Conservation (phyloP, 2,888 invertebrate genomes). For the Coecobrya sp. region DNA sequence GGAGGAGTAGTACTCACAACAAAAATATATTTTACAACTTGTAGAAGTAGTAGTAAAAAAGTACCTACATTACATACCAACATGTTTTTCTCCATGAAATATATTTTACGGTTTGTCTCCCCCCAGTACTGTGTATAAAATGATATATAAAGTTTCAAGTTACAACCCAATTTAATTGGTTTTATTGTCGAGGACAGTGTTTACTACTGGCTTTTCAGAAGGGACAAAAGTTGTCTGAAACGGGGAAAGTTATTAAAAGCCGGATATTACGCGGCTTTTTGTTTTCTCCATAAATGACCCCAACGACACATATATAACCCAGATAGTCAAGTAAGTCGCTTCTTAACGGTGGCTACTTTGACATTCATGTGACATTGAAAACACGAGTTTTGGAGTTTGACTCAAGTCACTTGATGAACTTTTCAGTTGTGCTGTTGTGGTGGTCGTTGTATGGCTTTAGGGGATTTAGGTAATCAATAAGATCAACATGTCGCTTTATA, state of each 20-base stretch:
- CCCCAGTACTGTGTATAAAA: too few species aligned
- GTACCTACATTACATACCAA: too few species aligned
- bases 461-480: neutral
- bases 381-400: neutral
- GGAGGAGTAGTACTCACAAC: neutral
- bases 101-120: too few species aligned
- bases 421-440: neutral
- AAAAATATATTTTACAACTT: neutral
- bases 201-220: neutral
- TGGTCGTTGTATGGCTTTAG: neutral
- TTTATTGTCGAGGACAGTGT: neutral
- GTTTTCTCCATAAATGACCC: neutral
- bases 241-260: neutral
- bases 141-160: too few species aligned
- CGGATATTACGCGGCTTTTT: neutral
- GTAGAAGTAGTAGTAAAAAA: neutral
- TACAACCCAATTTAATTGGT: neutral
- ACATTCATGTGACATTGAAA: slow-evolving; percentile 17
- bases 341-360: neutral
- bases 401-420: neutral
- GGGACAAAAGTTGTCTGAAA: neutral
- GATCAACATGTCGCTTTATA: neutral
- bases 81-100: too few species aligned
- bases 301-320: too few species aligned
- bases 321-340: neutral